Evolutionary conservation across 2,113 vertebrate species (phyloP).

Genomic region (Myrmecophaga tridactyla): DNA sequence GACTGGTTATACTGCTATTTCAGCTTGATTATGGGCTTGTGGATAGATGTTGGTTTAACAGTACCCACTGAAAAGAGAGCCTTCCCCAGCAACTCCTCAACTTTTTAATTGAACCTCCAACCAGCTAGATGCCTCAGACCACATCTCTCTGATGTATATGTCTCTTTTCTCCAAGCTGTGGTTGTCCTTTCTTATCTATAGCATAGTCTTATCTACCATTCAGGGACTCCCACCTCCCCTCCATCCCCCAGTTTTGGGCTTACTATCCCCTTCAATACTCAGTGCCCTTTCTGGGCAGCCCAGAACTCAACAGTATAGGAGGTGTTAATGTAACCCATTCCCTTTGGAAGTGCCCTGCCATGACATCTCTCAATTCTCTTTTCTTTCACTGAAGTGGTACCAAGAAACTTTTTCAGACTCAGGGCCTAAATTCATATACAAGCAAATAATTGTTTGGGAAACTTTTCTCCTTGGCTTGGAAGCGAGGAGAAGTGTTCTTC

Average conservation of each 20-base stretch:
- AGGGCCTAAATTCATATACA: not conserved
- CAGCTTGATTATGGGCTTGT: not conserved
- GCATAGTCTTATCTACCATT: not conserved
- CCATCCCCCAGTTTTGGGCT: not conserved
- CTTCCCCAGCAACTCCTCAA: not conserved
- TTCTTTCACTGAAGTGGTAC: not conserved
- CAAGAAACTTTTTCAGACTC: not conserved
- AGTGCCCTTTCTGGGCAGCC: not conserved
- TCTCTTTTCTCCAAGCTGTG: not conserved
- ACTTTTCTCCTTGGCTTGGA: not conserved
- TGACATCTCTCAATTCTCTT: not conserved
- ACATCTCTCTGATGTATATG: not conserved
- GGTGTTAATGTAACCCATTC: not conserved
- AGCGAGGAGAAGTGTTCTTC: not conserved
- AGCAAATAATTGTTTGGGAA: not conserved
- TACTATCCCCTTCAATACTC: not conserved
- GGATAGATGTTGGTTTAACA: not conserved
- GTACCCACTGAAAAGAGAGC: not conserved
- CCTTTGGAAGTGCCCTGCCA: not conserved
- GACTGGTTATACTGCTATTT: not conserved
- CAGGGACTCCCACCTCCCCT: not conserved
- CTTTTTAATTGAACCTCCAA: not conserved
- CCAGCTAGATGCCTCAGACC: not conserved
- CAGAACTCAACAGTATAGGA: not conserved
- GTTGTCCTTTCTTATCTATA: not conserved